A percentile compares a stretch with the other conserved stretches of the same genome.
Evolutionary conservation across 2,888 invertebrate species (phyloP).

Genomic region (Protonemura montana): DNA sequence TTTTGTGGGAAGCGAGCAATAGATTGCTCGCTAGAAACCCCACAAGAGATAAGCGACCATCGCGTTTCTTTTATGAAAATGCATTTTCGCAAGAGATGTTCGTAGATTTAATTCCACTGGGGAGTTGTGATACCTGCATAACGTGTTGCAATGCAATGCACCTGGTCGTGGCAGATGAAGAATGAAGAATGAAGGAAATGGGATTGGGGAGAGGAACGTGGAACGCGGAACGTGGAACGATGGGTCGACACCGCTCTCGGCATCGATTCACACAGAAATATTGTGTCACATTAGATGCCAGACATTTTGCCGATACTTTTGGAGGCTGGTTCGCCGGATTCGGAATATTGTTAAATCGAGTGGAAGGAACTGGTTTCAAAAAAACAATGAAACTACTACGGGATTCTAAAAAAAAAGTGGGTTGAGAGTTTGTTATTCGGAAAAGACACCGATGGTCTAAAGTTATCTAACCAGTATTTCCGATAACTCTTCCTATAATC

Average conservation of each 20-base stretch:
- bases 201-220: neutral
- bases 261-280: neutral
- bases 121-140: neutral
- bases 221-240: neutral
- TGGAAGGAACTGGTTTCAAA: neutral
- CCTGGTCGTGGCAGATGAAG: neutral
- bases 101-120: neutral
- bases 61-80: neutral
- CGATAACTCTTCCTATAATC: conserved; percentile 12
- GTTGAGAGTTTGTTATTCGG: neutral
- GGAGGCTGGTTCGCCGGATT: neutral
- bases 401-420: neutral
- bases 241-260: neutral
- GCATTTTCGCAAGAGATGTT: neutral
- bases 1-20: neutral
- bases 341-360: conserved; percentile 7
- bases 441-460: neutral
- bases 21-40: neutral
- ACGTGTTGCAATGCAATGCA: neutral
- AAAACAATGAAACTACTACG: neutral
- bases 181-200: neutral
- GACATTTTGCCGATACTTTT: conserved; percentile 5
- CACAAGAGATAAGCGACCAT: neutral
- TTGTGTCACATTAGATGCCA: neutral
- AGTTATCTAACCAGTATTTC: neutral